Evolutionary conservation across 2,113 vertebrate genomes (phyloP).

Genomic region (Catharus fuscescens): DNA sequence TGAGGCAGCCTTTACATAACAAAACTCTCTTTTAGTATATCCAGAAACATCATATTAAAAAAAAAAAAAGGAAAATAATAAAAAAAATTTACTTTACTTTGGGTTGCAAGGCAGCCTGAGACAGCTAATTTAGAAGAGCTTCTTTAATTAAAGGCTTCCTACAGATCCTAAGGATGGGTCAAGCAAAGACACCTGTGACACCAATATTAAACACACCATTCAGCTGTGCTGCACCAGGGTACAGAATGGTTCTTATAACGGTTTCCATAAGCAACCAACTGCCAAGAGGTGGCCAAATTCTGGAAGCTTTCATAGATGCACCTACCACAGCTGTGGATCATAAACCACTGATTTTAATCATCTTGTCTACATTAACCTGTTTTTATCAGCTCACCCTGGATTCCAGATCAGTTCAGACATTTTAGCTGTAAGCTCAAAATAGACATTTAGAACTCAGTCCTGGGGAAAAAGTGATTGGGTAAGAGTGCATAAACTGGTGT

Average conservation of each 20-base stretch:
- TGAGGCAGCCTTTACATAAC: neutral
- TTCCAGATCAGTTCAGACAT: neutral
- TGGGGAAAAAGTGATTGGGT: neutral
- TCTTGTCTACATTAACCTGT: neutral
- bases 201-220: neutral
- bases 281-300: neutral
- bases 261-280: neutral
- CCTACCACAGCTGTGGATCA: neutral
- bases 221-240: neutral
- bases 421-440: neutral
- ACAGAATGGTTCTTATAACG: neutral
- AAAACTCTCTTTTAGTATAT: neutral
- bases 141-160: neutral
- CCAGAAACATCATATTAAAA: neutral
- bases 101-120: neutral
- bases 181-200: neutral
- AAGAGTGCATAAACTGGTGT: neutral
- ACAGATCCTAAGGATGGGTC: neutral
- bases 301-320: neutral
- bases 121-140: neutral
- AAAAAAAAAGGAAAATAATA: neutral
- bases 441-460: neutral
- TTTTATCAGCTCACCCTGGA: neutral
- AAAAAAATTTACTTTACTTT: neutral
- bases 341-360: neutral